Conservation (phyloP, 2,797 vertebrate species). For the Astyanax mexicanus region DNA sequence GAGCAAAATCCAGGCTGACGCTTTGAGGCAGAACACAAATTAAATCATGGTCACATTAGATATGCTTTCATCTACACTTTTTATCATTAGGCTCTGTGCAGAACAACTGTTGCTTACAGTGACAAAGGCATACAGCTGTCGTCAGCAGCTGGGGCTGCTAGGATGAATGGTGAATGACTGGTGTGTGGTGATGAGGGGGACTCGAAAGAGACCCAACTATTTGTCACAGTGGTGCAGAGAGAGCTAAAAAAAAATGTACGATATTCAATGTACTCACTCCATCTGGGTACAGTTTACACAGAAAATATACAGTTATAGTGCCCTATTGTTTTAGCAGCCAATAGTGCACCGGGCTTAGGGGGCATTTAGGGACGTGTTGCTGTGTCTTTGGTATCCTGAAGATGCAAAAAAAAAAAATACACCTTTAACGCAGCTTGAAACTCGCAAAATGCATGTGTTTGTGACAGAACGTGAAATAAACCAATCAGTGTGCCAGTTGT, state of each 20-base stretch:
- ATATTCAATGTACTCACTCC: neutral
- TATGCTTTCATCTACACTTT: slow-evolving; percentile 50
- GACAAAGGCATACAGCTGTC: slow-evolving; percentile 41
- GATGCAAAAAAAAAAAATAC: too few species aligned
- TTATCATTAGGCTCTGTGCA: slow-evolving; percentile 33
- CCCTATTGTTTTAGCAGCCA: slow-evolving; percentile 11
- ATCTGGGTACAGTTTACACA: neutral
- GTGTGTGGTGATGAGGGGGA: slow-evolving; percentile 24
- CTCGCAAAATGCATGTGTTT: too few species aligned
- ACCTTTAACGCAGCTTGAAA: too few species aligned
- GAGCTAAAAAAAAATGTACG: neutral
- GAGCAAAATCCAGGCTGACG: slow-evolving; percentile 39
- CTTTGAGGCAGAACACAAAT: slow-evolving; percentile 44
- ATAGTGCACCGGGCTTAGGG: too few species aligned
- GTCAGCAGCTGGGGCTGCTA: slow-evolving; percentile 21
- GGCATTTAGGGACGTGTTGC: too few species aligned
- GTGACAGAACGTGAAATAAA: too few species aligned
- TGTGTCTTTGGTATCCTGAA: too few species aligned
- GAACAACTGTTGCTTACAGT: slow-evolving; percentile 39
- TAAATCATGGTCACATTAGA: slow-evolving; percentile 53
- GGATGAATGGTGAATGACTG: slow-evolving; percentile 44
- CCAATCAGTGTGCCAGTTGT: too few species aligned
- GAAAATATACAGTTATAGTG: slow-evolving; percentile 22
- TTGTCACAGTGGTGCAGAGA: slow-evolving; percentile 19
- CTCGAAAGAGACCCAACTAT: slow-evolving; percentile 16